Evolutionary conservation across 1,140 invertebrate genomes (phyloP).

Genomic region (Temnothorax nylanderi): DNA sequence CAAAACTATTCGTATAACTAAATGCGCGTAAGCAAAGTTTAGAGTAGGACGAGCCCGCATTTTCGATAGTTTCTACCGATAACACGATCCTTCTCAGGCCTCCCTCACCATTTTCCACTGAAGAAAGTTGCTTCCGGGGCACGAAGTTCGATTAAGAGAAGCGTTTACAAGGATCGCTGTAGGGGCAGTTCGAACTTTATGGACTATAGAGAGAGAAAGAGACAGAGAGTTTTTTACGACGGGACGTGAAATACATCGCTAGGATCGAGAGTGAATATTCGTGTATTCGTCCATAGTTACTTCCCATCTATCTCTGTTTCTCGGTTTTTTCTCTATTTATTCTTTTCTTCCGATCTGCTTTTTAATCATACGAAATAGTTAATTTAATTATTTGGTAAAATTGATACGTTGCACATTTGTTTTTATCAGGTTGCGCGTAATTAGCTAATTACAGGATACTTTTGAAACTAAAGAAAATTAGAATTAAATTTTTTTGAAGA

Average conservation of each 20-base stretch:
- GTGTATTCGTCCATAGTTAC: constrained; percentile 33
- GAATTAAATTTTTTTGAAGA: not conserved
- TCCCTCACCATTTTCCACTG: not conserved
- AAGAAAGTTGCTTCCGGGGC: constrained; percentile 35
- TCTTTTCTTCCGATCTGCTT: not conserved
- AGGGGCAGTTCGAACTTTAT: constrained; percentile 53
- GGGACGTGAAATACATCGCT: constrained; percentile 24
- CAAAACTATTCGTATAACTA: constrained; percentile 16
- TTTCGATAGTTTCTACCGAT: constrained; percentile 37
- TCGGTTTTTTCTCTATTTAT: not conserved
- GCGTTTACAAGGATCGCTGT: constrained; percentile 63
- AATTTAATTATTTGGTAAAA: constrained; percentile 13
- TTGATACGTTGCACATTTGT: not conserved
- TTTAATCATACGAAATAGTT: constrained; percentile 7
- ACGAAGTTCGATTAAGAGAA: constrained; percentile 69
- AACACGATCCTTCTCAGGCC: constrained; percentile 13
- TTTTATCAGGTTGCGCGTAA: not conserved
- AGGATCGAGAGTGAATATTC: constrained; percentile 51
- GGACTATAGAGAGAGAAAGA: not conserved
- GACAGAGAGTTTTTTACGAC: constrained; percentile 49
- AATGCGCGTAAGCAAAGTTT: constrained; percentile 40
- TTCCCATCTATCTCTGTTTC: not conserved
- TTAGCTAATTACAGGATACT: constrained; percentile 7
- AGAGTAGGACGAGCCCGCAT: constrained; percentile 28
- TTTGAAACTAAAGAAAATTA: not conserved